Conservation (phyloP, 2,113 vertebrate species). For the Brachypteracias leptosomus region DNA sequence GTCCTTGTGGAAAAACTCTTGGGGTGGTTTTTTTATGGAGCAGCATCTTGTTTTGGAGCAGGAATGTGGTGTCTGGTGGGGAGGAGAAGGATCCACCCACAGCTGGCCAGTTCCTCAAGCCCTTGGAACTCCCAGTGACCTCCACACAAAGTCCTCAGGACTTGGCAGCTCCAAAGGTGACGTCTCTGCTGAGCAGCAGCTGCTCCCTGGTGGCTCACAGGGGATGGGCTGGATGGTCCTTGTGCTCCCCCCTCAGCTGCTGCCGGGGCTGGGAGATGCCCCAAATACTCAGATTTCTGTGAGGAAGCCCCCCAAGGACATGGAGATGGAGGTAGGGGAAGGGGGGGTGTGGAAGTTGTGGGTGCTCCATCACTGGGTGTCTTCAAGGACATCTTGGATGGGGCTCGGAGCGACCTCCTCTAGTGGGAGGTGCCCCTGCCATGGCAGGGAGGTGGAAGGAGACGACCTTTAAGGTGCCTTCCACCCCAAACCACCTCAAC, state of each 20-base stretch:
- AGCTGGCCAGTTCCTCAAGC: background rate
- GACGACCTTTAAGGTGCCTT: too few relatives aligned
- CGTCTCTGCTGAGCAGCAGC: background rate
- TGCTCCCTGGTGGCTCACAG: conserved; percentile 1
- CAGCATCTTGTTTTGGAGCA: background rate
- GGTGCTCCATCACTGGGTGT: too few relatives aligned
- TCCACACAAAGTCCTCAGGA: background rate
- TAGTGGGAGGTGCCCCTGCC: too few relatives aligned
- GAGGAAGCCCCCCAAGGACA: background rate
- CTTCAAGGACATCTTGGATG: too few relatives aligned
- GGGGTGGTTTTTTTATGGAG: background rate
- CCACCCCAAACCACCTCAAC: too few relatives aligned
- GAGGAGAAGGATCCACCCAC: conserved; percentile 27
- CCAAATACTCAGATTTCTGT: background rate
- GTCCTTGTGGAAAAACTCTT: background rate
- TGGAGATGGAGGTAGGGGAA: background rate
- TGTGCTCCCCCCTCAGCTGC: background rate
- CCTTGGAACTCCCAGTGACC: background rate
- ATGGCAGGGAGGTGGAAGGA: too few relatives aligned
- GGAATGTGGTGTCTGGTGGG: background rate
- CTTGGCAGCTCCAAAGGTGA: conserved; percentile 39
- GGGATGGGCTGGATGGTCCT: too few relatives aligned
- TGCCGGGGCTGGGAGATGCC: background rate
- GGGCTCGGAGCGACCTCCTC: too few relatives aligned
- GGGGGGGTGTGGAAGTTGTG: background rate